These are phyloP conservation scores for Macroteleia sp. DNA, from an alignment of 2,888 invertebrate genomes.

Conservation along the genomic window DNA sequence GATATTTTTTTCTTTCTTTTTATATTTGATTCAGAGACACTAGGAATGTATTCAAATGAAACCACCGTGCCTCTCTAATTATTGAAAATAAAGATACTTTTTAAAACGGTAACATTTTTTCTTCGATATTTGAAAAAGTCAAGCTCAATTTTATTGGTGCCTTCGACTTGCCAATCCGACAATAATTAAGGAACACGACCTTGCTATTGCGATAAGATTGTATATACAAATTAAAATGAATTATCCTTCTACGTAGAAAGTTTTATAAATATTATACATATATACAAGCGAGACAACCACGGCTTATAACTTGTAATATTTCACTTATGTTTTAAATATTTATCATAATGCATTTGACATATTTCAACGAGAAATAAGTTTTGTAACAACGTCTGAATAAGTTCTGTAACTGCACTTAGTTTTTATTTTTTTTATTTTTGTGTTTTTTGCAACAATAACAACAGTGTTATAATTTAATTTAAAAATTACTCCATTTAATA, in stretches of 20 bases:
- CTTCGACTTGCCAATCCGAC: slow-evolving; percentile 81
- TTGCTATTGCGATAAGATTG: slow-evolving; percentile 79
- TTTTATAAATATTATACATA: slow-evolving; percentile 63
- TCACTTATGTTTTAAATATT: slow-evolving; percentile 35
- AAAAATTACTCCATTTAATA: too few species aligned
- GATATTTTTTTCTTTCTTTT: slow-evolving; percentile 48
- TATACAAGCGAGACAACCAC: slow-evolving; percentile 69
- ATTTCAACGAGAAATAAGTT: slow-evolving; percentile 42
- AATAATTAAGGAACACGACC: slow-evolving; percentile 77
- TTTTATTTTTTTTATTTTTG: too few species aligned
- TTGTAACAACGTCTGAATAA: slow-evolving; percentile 12
- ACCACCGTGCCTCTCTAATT: slow-evolving; percentile 78
- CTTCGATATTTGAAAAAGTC: slow-evolving; percentile 64
- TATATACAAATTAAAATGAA: slow-evolving; percentile 75
- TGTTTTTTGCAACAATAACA: too few species aligned
- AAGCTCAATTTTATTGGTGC: slow-evolving; percentile 81
- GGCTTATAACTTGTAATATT: slow-evolving; percentile 73
- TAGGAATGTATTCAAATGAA: slow-evolving; percentile 72
- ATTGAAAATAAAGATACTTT: slow-evolving; percentile 65
- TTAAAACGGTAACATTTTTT: slow-evolving; percentile 66
- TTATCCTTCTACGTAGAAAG: slow-evolving; percentile 69
- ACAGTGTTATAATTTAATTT: too few species aligned
- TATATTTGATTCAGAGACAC: slow-evolving; percentile 71
- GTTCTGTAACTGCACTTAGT: slow-evolving; percentile 26
- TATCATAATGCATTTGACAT: slow-evolving; percentile 55